Percentiles rank a stretch among this genome's conserved stretches.
phyloP scores from a whole-genome alignment of 2,797 vertebrate species.

The Cercopithecus hamlyni region DNA sequence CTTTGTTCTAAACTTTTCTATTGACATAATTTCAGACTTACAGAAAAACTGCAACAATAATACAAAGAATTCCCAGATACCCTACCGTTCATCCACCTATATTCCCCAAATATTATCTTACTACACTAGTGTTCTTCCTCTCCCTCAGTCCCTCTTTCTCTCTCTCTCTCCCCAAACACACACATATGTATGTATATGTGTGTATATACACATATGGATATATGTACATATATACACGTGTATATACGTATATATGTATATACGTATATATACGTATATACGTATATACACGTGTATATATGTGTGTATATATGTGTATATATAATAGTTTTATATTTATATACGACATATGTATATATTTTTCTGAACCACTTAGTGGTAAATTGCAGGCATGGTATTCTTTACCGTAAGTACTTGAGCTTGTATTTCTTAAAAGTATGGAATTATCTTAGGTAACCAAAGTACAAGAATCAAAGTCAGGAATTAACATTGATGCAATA shows the following conservation, averaged over 20 bases:
- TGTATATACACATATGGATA: no score
- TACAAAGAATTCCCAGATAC: not conserved
- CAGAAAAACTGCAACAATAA: not conserved
- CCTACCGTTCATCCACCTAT: not conserved
- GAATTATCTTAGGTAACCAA: not conserved
- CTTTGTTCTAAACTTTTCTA: not conserved
- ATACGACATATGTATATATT: not conserved
- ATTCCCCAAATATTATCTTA: not conserved
- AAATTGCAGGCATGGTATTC: not conserved
- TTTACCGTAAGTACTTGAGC: not conserved
- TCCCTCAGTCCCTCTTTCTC: no score
- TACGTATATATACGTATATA: not conserved
- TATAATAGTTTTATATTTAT: not conserved
- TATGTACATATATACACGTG: no score
- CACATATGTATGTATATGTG: no score
- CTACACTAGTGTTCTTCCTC: not conserved
- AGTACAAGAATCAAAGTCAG: not conserved
- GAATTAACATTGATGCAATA: accelerated
- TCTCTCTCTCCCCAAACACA: no score
- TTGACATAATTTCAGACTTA: not conserved
- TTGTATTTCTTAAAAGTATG: not conserved
- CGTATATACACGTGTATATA: not conserved
- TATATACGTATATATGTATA: not conserved
- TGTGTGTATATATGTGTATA: no score
- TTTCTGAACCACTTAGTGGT: not conserved